Evolutionary conservation across 2,888 invertebrate genomes (phyloP), one percentile per base, ranked within the genome.

Genomic region (Poecilobothrus nobilitatus): DNA sequence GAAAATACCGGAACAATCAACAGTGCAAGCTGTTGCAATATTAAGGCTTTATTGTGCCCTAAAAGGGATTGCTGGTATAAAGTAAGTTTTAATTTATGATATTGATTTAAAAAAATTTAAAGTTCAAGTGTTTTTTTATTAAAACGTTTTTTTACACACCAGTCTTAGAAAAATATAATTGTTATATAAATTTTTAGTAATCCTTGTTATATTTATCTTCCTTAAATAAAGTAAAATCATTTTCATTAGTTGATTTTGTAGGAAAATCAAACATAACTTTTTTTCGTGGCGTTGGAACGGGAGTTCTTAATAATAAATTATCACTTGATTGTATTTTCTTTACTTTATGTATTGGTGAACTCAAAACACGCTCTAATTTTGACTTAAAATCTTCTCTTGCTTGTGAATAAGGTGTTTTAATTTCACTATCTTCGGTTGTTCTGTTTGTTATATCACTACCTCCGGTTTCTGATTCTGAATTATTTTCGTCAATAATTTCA

Each of bases 41-140:
- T 82, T 97, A 34, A 85, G 96, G 64, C 84, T 97, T 0, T 96
- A 96, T 78, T 96, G 96, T 81, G 95, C 97, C 0, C 84, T 97
- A 0, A 86, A 95, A 74, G 95, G 95, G 65, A 94, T 97, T 69
- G 96, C 95, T 0, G 92, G 93, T 1, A 90, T 96, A 18, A 96
- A 96, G 87, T 92, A 84, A 79, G 81, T 76, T 20, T 41, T n/a
- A n/a, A n/a, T 68, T 63, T 62, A 62, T 27, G 2, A 27, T 27
- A 27, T 27, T 4, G 2, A 27, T 27, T 34, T n/a, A n/a, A 37
- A 37, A 37, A 37, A 10, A 5, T 37, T 37, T 10, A 37, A 37
- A n/a, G n/a, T n/a, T n/a, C n/a, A n/a, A n/a, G n/a, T n/a, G n/a
- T n/a, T 37, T 37, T 7, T 37, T 37, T 37, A 37, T 37, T 27